Evolutionary conservation across 2,888 invertebrate species (phyloP).

Genomic region (Polia nebulosa): DNA sequence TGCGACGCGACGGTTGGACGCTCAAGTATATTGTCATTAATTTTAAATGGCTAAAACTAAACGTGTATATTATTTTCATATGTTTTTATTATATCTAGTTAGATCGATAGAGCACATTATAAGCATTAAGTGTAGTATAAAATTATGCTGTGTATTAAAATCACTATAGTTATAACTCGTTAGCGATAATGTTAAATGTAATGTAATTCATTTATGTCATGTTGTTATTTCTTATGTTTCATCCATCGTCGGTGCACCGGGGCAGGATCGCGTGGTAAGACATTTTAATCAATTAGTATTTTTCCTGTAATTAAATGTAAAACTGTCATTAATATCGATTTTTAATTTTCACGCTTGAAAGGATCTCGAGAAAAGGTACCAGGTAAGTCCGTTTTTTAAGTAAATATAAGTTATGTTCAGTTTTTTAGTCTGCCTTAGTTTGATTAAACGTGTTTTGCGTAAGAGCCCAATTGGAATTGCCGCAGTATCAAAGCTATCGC

Average conservation of each 20-base stretch:
- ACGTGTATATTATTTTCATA: too few species aligned
- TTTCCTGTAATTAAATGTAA: constrained; percentile 16
- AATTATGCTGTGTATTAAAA: not conserved
- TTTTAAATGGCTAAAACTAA: not conserved
- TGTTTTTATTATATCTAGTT: too few species aligned
- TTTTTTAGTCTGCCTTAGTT: not conserved
- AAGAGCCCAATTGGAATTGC: too few species aligned
- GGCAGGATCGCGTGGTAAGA: constrained; percentile 62
- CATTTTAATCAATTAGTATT: constrained; percentile 19
- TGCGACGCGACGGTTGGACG: not conserved
- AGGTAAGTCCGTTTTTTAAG: constrained; percentile 78
- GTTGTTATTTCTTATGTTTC: constrained; percentile 59
- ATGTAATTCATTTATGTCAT: constrained; percentile 25
- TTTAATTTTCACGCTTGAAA: constrained; percentile 77
- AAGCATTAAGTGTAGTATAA: constrained; percentile 2
- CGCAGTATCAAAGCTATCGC: not conserved
- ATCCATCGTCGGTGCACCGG: constrained; percentile 43
- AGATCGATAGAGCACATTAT: too few species aligned
- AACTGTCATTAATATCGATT: constrained; percentile 61
- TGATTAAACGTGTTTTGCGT: too few species aligned
- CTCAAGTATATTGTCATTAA: not conserved
- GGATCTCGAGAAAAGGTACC: constrained; percentile 87
- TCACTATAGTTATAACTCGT: not conserved
- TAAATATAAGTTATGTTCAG: not conserved
- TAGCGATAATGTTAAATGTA: not conserved